Evolutionary conservation across 2,888 invertebrate genomes (phyloP), one percentile per base, ranked within the genome.

Genomic region (Cerastis rubricosa): DNA sequence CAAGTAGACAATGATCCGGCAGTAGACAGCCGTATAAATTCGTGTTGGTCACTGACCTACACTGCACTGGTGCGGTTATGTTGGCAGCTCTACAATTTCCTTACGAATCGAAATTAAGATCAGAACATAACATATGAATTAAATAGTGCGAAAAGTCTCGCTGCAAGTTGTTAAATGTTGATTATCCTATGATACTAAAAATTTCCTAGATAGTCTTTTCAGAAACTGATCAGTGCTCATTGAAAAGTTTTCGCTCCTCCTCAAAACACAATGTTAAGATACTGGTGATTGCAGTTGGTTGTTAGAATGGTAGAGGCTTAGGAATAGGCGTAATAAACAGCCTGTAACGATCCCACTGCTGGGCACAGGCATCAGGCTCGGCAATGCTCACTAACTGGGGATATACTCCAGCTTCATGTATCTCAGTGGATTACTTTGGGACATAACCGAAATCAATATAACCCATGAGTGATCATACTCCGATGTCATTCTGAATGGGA

Each of bases 21-120:
- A 54, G 7, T n/a, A 54, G 43, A 76, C 25, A 54, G 17, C 71
- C 68, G 71, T 76, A 45, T 43, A 75, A 81, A 81, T 81, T 84
- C 45, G 69, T 61, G 81, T 85, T 83, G 40, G 57, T 68, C 76
- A 71, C 49, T 64, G 81, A 85, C 64, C 51, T 61, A 65, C 68
- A 70, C 51, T 61, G 59, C 67, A 70, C 47, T 4, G 51, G 47
- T 65, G 47, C 67, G 8, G 49, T 67, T 67, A 54, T 35, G 7
- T 77, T 77, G 45, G 83, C 67, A 61, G 1, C 43, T 61, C 57
- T 57, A 17, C 35, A 57, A 71, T 57, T 65, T 57, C 54, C 29
- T 51, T 35, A 14, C 43, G 17, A 19, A 29, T 17, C 45, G 22
- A 69, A 59, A 43, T 68, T 47, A 14, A 47, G 5, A 11, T 29